Base-by-base conservation (phyloP, 2,113 vertebrate genomes). In the Tupaia tana region DNA sequence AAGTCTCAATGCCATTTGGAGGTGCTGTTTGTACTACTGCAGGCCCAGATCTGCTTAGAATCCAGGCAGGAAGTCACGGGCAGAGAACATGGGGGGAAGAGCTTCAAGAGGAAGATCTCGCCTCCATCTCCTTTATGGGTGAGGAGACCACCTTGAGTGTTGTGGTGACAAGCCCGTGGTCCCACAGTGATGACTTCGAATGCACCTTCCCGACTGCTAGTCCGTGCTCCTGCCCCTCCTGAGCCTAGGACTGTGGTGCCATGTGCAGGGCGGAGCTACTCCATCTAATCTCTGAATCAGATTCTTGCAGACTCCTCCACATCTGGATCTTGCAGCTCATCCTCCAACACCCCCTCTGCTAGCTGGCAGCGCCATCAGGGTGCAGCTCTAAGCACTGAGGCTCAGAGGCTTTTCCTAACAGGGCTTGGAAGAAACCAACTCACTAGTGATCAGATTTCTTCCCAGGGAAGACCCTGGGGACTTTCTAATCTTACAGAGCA, bases 11-110 rank as follows among this genome's bases (percentile, higher is more conserved):
- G 20, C 3, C 29, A 5, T 31, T 31, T 82, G 90, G 58, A 91
- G 61, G 19, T 7, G 11, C 0, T 0, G 7, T 15, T 71, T n/a
- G 6, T 7, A 74, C 58, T 11, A 11, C 2, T 3, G 3, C 8
- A 16, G 7, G 11, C 1, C 3, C 3, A 2, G 2, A 0, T 10
- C 66, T 2, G 10, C 31, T n/a, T 7, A 15, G 64, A 63, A 43
- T 27, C 54, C 31, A 13, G 67, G n/a, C 20, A 64, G 43, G 69
- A 66, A 90, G 20, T 3, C 6, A 0, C 0, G 1, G 12, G n/a
- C 27, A 27, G 14, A 69, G 58, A 16, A 0, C 6, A 9, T 0
- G 66, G 77, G 80, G 34, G 64, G 6, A 56, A 66, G 25, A 59
- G n/a, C 52, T n/a, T 34, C 3, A 0, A 10, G 16, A 22, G 25